Evolutionary conservation across 2,797 vertebrate species (phyloP).

Genomic region (Bovichtus variegatus): DNA sequence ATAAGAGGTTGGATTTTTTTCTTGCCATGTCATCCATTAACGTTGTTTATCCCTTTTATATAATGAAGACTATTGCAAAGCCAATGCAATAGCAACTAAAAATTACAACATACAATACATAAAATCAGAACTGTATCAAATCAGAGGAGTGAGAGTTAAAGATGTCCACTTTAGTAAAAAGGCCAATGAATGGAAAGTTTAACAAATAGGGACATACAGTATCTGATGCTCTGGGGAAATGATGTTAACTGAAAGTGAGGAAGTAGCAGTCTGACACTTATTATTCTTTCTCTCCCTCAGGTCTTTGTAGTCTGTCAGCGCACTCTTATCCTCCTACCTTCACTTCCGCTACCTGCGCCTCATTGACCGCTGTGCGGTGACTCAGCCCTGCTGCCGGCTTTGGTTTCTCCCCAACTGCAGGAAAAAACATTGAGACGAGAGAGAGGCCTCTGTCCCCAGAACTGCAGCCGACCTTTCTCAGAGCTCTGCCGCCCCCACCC

Average conservation of each 20-base stretch:
- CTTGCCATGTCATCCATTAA: background rate
- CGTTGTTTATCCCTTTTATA: constrained; percentile 4
- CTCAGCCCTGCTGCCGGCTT: constrained; percentile 35
- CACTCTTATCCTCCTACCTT: constrained; percentile 28
- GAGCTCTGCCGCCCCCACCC: constrained; percentile 31
- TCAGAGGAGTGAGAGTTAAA: background rate
- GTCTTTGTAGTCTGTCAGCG: constrained; percentile 64
- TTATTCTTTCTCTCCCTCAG: constrained; percentile 65
- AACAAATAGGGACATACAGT: background rate
- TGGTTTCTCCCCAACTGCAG: constrained; percentile 34
- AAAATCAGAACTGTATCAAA: background rate
- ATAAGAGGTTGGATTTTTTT: background rate
- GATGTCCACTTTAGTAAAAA: background rate
- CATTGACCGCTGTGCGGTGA: constrained; percentile 21
- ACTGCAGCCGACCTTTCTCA: constrained; percentile 55
- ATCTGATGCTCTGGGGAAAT: constrained; percentile 1
- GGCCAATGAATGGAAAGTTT: constrained; percentile 6
- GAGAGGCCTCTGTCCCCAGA: constrained; percentile 49
- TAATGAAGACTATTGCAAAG: background rate
- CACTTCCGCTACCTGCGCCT: constrained; percentile 47
- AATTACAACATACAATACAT: background rate
- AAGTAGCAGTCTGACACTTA: constrained; percentile 51
- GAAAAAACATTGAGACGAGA: constrained; percentile 47
- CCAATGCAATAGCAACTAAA: background rate
- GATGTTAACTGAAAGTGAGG: constrained; percentile 26